Evolutionary conservation across 1,140 invertebrate genomes (phyloP), one percentile per base, ranked within the genome.

Genomic region (Drosophila nebulosa): DNA sequence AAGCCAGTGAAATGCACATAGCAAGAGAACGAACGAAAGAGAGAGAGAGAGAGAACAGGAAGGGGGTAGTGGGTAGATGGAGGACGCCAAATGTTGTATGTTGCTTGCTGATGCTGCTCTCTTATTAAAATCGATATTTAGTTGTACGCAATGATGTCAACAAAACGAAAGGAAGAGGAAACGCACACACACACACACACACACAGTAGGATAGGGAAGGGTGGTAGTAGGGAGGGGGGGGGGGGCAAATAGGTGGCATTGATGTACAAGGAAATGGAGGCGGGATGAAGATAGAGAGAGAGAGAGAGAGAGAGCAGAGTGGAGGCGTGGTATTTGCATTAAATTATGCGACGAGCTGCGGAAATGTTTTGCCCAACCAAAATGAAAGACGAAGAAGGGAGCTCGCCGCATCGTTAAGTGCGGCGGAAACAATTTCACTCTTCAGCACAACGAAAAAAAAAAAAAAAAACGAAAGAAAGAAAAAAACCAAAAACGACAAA

Each of bases 301-400:
- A 32, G 30, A 32, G 30, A 32, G 30, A 9, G 30, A 4, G 24
- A n/a, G 10, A 12, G 10, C 30, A 9, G 12, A 46, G 18, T 46
- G 39, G 39, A 46, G 39, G 61, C 46, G 61, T 46, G 63, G 80
- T 84, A 85, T 85, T 85, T 86, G 80, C 80, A 85, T 85, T 85
- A 86, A 85, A 85, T 85, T 85, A 86, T 85, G 81, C 80, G 80
- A 86, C 80, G 80, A 86, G 78, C 83, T 81, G 74, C 80, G 80
- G 80, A 85, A 86, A 85, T 85, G 81, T 85, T 85, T 85, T 83
- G 78, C 78, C 86, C 80, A 46, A 46, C 74, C 86, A 81, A 74
- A 68, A 67, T 22, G 67, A 67, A 51, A 7, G 39, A 21, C 39
- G 26, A 24, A 16, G 53, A 35, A 39, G 50, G n/a, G n/a, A 65